These are phyloP conservation scores for Cyprinodon tularosa DNA, from an alignment of 2,113 vertebrate genomes.

Conservation along the genomic window DNA sequence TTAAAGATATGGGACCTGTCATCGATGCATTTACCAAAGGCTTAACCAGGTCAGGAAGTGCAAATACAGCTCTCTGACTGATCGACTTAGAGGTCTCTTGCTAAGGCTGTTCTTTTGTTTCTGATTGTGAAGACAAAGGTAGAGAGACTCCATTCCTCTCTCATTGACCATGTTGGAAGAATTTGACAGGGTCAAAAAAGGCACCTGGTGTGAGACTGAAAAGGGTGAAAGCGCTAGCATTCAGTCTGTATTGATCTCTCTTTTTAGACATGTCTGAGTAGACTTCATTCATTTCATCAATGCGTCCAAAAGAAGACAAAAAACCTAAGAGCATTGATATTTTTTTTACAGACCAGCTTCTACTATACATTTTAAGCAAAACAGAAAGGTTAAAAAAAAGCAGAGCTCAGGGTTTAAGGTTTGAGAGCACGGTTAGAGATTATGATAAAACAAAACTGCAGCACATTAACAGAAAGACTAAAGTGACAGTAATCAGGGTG, in stretches of 20 bases:
- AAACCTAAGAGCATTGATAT: conserved; percentile 14
- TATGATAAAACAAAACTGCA: conserved; percentile 33
- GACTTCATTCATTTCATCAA: conserved; percentile 19
- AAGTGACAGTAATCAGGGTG: conserved; percentile 23
- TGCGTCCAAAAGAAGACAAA: conserved; percentile 16
- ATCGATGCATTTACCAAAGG: conserved; percentile 5
- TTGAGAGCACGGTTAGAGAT: conserved; percentile 29
- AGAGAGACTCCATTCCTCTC: conserved; percentile 2
- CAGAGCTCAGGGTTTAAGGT: not conserved
- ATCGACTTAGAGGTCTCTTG: conserved; percentile 14
- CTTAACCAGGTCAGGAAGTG: conserved; percentile 23
- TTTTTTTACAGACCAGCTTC: conserved; percentile 27
- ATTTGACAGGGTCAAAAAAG: not conserved
- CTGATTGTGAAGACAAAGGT: conserved; percentile 18
- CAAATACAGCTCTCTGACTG: not conserved
- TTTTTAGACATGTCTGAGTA: conserved; percentile 8
- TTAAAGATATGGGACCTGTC: conserved; percentile 16
- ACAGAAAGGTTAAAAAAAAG: conserved; percentile 10
- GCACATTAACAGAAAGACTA: conserved; percentile 20
- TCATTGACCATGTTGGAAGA: conserved; percentile 10
- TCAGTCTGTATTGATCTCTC: conserved; percentile 1
- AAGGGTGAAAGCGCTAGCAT: not conserved
- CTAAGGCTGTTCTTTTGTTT: not conserved
- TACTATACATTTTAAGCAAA: conserved; percentile 27
- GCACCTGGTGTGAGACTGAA: conserved; percentile 4